Evolutionary conservation across 2,113 vertebrate species (phyloP).

Genomic region (Ageneiosus marmoratus): DNA sequence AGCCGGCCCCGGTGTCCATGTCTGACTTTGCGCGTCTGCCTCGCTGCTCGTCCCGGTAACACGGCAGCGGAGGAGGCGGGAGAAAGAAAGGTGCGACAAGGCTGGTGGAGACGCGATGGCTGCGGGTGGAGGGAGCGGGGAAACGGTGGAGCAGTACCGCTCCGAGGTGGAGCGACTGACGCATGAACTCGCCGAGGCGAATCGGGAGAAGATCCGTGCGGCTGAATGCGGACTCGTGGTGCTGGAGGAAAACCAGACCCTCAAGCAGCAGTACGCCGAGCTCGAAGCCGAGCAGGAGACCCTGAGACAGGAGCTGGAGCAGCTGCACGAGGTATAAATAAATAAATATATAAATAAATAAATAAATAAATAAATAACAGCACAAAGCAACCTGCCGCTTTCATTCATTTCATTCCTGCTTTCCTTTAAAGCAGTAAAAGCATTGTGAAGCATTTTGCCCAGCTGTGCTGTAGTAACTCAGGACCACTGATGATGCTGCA

Average conservation of each 20-base stretch:
- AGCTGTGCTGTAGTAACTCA: neutral
- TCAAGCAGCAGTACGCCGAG: conserved; percentile 92
- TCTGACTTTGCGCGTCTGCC: conserved; percentile 55
- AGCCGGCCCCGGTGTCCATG: conserved; percentile 44
- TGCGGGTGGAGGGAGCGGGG: conserved; percentile 77
- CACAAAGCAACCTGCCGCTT: neutral
- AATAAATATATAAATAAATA: too few species aligned
- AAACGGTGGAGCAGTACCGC: conserved; percentile 83
- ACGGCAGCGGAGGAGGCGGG: neutral
- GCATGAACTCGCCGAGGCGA: conserved; percentile 89
- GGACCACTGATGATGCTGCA: neutral
- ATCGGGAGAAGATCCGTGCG: conserved; percentile 93
- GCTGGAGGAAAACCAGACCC: conserved; percentile 92
- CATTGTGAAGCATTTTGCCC: too few species aligned
- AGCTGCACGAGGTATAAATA: conserved; percentile 86
- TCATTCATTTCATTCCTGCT: neutral
- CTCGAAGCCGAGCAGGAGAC: conserved; percentile 90
- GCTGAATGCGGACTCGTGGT: conserved; percentile 96
- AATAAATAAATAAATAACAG: too few species aligned
- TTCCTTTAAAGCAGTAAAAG: too few species aligned
- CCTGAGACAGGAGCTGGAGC: conserved; percentile 89
- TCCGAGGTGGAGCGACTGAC: conserved; percentile 87
- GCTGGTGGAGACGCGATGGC: conserved; percentile 76
- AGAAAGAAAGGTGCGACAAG: conserved; percentile 55
- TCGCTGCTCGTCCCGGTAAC: conserved; percentile 51